A percentile compares a stretch with the other conserved stretches of the same genome.
Evolutionary conservation across 2,888 invertebrate species (phyloP).

Genomic region (Epirrhoe tristata): DNA sequence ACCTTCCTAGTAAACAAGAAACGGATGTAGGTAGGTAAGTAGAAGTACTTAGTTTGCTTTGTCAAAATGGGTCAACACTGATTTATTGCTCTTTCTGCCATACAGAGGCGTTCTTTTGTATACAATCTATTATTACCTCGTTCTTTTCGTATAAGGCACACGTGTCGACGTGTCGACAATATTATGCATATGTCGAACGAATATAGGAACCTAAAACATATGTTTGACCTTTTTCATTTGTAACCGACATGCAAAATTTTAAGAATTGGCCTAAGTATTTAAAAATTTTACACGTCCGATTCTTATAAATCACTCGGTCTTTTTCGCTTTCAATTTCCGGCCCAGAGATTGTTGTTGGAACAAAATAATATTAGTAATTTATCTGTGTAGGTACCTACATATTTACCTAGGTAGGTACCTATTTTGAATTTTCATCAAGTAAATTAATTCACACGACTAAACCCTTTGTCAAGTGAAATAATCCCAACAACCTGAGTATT

Average conservation of each 20-base stretch:
- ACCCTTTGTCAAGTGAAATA: no score
- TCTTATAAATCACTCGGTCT: not conserved
- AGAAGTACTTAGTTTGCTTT: not conserved
- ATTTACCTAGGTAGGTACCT: no score
- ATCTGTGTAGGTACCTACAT: no score
- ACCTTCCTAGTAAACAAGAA: not conserved
- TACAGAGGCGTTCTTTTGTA: slow-evolving; percentile 23
- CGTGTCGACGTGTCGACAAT: slow-evolving; percentile 16
- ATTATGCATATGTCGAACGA: not conserved
- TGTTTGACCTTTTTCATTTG: slow-evolving; percentile 4
- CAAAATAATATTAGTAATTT: no score
- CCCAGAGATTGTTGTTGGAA: not conserved
- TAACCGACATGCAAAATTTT: not conserved
- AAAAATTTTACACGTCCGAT: not conserved
- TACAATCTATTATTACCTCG: slow-evolving; percentile 8
- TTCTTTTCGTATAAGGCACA: slow-evolving; percentile 6
- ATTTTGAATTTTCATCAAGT: no score
- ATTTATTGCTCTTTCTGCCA: slow-evolving; percentile 21
- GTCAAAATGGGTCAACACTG: slow-evolving; percentile 12
- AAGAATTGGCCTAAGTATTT: slow-evolving; percentile 4
- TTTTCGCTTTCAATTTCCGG: not conserved
- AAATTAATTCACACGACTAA: no score
- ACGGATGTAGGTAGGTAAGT: no score
- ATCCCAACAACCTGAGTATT: no score
- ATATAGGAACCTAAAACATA: not conserved